These are phyloP conservation scores for Meiosimyza decipiens DNA, from an alignment of 2,888 invertebrate species.

Conservation along the genomic window DNA sequence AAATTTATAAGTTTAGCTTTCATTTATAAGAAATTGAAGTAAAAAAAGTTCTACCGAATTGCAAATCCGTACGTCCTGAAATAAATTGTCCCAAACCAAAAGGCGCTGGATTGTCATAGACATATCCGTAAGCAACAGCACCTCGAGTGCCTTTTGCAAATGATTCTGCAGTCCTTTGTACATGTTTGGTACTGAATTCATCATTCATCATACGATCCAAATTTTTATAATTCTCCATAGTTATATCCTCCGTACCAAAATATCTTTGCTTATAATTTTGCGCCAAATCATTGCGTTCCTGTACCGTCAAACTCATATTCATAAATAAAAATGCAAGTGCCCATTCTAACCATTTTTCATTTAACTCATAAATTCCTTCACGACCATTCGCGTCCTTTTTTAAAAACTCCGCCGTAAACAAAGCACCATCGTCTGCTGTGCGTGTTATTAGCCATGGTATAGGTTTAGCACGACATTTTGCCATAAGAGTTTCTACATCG, in stretches of 20 bases:
- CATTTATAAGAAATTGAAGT: background rate
- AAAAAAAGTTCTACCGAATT: slow-evolving; percentile 68
- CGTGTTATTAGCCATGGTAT: slow-evolving; percentile 77
- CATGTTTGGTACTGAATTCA: slow-evolving; percentile 72
- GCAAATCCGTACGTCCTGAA: slow-evolving; percentile 65
- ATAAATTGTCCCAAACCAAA: slow-evolving; percentile 70
- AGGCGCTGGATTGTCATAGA: slow-evolving; percentile 71
- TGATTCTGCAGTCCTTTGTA: slow-evolving; percentile 71
- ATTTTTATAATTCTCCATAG: slow-evolving; percentile 65
- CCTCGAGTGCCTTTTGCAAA: slow-evolving; percentile 68
- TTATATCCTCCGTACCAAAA: slow-evolving; percentile 69
- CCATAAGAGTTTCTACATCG: slow-evolving; percentile 70
- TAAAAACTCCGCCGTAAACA: slow-evolving; percentile 70
- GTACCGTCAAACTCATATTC: slow-evolving; percentile 27
- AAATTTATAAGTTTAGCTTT: background rate
- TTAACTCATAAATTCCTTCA: slow-evolving; percentile 61
- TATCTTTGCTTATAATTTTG: slow-evolving; percentile 35
- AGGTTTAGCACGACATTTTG: slow-evolving; percentile 69
- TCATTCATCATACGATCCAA: slow-evolving; percentile 71
- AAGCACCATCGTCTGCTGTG: slow-evolving; percentile 77
- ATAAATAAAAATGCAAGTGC: slow-evolving; percentile 43
- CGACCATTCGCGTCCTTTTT: slow-evolving; percentile 56
- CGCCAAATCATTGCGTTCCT: slow-evolving; percentile 34
- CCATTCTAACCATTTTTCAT: slow-evolving; percentile 70
- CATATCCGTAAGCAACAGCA: slow-evolving; percentile 74